phyloP scores from a whole-genome alignment of 2,888 invertebrate species.

The Empis livida region DNA sequence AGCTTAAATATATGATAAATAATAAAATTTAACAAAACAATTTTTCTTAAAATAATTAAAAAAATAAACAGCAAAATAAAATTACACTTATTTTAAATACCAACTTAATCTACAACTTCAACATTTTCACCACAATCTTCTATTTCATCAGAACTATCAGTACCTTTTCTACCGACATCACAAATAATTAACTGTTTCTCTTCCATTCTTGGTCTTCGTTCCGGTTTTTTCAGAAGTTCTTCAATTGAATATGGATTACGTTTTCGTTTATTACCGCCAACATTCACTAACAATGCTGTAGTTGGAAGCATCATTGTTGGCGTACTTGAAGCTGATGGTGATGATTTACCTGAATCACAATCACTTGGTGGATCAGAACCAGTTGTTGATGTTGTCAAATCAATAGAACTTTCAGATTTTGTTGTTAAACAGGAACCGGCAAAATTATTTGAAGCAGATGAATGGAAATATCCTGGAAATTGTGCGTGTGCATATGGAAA shows the following conservation, averaged over 20 bases:
- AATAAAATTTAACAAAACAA: too few relatives aligned
- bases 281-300: constrained; percentile 22
- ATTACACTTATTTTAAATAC: too few relatives aligned
- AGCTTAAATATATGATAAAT: too few relatives aligned
- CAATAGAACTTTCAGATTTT: constrained; percentile 33
- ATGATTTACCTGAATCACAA: constrained; percentile 35
- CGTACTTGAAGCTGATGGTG: constrained; percentile 24
- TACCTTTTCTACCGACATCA: constrained; percentile 9
- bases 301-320: constrained; percentile 8
- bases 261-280: constrained; percentile 32
- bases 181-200: constrained; percentile 6
- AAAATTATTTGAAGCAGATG: constrained; percentile 7
- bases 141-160: constrained; percentile 12
- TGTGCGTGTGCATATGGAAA: constrained; percentile 20
- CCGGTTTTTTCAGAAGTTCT: constrained; percentile 69
- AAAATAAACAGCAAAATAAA: too few relatives aligned
- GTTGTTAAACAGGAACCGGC: constrained; percentile 19
- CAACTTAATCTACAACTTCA: constrained; percentile 30
- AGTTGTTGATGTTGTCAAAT: constrained; percentile 24
- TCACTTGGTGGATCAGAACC: constrained; percentile 28
- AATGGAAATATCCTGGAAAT: constrained; percentile 19
- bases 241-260: constrained; percentile 81
- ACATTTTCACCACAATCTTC: constrained; percentile 29
- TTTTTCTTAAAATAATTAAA: too few relatives aligned
- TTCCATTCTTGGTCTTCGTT: constrained; percentile 17